phyloP scores from a whole-genome alignment of 1,140 invertebrate species.

The Apis mellifera region Amel_HAv3.1 CM009936.2:10537001-10537500 shows the following conservation, averaged over 20 bases:
- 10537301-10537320: not conserved
- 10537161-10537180: not conserved
- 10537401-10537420: no score
- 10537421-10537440: not conserved
- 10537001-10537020: no score
- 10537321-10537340: not conserved
- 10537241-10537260: not conserved
- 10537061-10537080: not conserved
- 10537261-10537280: not conserved
- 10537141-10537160: not conserved
- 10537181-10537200: not conserved
- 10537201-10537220: not conserved
- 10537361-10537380: not conserved
- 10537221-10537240: not conserved
- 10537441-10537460: not conserved
- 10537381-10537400: not conserved
- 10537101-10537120: not conserved
- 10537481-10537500: not conserved
- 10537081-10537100: not conserved
- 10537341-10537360: not conserved
- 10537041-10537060: not conserved
- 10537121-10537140: not conserved
- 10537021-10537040: no score
- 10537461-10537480: not conserved
- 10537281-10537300: constrained; percentile 1